Percentiles rank a stretch among this genome's conserved stretches.
Evolutionary conservation across 1,140 invertebrate species (phyloP).

Genomic region (Diachasma alloeum): DNA sequence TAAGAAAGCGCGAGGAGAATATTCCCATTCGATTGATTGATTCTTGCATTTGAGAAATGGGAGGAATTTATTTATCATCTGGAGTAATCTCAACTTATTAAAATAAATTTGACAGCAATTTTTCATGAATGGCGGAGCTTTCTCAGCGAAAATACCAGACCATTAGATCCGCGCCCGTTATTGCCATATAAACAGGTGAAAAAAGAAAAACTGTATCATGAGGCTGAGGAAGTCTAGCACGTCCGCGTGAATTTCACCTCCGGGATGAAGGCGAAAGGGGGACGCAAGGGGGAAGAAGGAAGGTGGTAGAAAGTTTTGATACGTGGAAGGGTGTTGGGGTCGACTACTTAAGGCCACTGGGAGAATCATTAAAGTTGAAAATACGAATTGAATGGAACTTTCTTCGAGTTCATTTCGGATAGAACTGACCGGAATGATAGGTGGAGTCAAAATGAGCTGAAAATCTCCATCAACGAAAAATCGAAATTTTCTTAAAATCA

Average conservation of each 20-base stretch:
- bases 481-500: no score
- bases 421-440: no score
- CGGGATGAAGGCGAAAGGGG: not conserved
- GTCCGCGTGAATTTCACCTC: conserved; percentile 28
- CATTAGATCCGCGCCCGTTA: not conserved
- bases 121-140: not conserved
- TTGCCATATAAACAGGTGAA: not conserved
- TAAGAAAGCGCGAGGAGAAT: no score
- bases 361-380: not conserved
- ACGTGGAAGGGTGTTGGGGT: conserved; percentile 39
- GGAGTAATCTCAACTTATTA: not conserved
- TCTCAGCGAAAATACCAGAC: not conserved
- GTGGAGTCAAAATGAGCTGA: no score
- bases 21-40: no score
- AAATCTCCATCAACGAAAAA: no score
- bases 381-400: no score
- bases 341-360: conserved; percentile 22
- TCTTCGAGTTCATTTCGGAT: no score
- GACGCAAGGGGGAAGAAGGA: conserved; percentile 26
- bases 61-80: not conserved
- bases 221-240: conserved; percentile 10
- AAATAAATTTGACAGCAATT: not conserved
- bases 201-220: conserved; percentile 11
- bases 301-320: conserved; percentile 40
- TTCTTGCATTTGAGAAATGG: no score